These are phyloP conservation scores for Labeo calbasu DNA, from an alignment of 2,797 vertebrate species.

Conservation along the genomic window DNA sequence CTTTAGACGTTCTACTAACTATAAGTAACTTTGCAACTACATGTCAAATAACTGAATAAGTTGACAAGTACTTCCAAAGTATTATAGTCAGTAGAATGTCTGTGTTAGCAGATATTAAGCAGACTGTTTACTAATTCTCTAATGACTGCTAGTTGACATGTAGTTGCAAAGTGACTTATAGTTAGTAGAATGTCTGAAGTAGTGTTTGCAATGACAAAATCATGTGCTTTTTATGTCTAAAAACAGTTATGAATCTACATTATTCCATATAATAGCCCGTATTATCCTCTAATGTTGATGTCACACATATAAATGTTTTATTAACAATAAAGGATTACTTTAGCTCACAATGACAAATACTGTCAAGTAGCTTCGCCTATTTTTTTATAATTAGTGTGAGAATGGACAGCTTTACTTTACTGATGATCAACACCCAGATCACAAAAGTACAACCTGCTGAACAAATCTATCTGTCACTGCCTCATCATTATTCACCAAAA, in stretches of 20 bases:
- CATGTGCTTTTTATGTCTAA: not conserved
- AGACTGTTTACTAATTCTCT: no score
- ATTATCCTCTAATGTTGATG: not conserved
- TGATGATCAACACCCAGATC: not conserved
- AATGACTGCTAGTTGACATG: not conserved
- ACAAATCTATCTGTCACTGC: not conserved
- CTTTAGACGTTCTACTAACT: not conserved
- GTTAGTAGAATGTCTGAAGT: not conserved
- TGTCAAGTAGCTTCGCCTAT: not conserved
- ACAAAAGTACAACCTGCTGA: not conserved
- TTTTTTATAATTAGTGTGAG: not conserved
- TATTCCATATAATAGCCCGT: not conserved
- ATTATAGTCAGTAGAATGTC: no score
- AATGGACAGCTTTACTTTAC: not conserved
- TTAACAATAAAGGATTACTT: slow-evolving; percentile 10
- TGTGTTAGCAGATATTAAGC: no score
- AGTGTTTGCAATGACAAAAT: not conserved
- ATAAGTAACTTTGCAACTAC: not conserved
- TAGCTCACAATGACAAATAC: not conserved
- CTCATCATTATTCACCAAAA: not conserved
- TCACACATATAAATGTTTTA: not conserved
- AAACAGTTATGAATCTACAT: not conserved
- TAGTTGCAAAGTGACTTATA: not conserved
- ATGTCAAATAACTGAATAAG: not conserved
- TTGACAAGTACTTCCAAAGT: no score